Conservation (phyloP, 2,113 vertebrate genomes). For the Esox niger region DNA sequence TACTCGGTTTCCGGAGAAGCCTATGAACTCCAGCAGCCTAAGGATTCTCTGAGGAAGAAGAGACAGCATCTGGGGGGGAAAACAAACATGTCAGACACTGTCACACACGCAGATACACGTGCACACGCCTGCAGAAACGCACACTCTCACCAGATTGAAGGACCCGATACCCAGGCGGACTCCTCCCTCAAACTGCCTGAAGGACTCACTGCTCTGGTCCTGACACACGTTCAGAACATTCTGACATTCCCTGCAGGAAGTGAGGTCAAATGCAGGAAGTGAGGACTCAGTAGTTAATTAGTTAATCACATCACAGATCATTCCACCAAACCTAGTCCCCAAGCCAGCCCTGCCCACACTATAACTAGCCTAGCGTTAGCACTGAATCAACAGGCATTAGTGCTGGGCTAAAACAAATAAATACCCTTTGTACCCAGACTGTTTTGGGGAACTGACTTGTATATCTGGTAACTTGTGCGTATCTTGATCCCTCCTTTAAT, state of each 20-base stretch:
- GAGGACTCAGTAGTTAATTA: background rate
- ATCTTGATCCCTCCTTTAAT: slow-evolving; percentile 97
- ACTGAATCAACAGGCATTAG: background rate
- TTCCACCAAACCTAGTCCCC: background rate
- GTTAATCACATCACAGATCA: background rate
- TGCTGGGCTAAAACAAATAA: too few relatives aligned
- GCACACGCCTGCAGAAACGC: too few relatives aligned
- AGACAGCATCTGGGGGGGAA: slow-evolving; percentile 85
- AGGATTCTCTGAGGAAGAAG: slow-evolving; percentile 90
- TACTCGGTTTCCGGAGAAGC: slow-evolving; percentile 96
- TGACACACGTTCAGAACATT: slow-evolving; percentile 77
- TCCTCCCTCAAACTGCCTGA: slow-evolving; percentile 90
- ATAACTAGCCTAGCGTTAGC: too few relatives aligned
- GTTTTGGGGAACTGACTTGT: slow-evolving; percentile 80
- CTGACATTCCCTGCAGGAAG: slow-evolving; percentile 82
- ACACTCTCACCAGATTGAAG: slow-evolving; percentile 92
- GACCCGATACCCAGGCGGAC: slow-evolving; percentile 92
- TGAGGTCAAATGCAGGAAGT: slow-evolving; percentile 1
- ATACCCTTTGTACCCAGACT: too few relatives aligned
- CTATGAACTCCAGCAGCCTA: slow-evolving; percentile 91
- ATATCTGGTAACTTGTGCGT: slow-evolving; percentile 94
- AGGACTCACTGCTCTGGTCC: slow-evolving; percentile 74
- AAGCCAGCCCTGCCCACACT: background rate
- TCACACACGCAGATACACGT: background rate
- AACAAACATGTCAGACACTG: background rate